Base-by-base conservation (phyloP, 2,888 invertebrate species). In the Pachymerium ferrugineum region DNA sequence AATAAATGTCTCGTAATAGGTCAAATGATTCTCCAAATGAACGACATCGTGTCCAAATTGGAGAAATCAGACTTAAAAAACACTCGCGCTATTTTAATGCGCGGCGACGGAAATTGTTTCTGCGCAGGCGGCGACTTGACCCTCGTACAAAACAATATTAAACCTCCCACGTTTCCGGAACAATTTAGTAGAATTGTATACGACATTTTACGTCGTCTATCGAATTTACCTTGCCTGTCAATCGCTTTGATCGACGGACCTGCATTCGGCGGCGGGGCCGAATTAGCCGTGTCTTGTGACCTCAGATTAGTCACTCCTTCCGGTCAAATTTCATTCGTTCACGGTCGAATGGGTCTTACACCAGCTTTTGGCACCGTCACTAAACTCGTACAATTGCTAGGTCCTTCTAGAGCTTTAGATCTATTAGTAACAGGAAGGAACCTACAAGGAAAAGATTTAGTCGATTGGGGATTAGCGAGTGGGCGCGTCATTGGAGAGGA, bases 241-340 rank as follows among this genome's bases (percentile, higher is more conserved):
- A 81, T 85, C 1, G 84, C 85, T 19, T 78, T 85, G 6, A 79
- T 86, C 12, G 79, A 84, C 74, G 86, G 86, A 19, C 78, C 78
- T 75, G 85, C 86, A 1, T 76, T 86, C 1, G 87, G 87, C 6
- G 87, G 86, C 1, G 86, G 86, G 3, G 85, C 86, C 0, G 86
- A 87, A 78, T 74, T 87, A 8, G 79, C 83, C 0, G 80, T 83
- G 22, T 81, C 83, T 1, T 85, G 85, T 78, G 86, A 87, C 78
- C 85, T 84, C 75, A 79, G 86, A 16, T 75, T 86, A 1, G 80
- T 85, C 79, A 80, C 82, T 0, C 74, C 75, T 3, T 73, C 76
- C 1, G 82, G 83, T 1, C 81, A 80, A 71, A 80, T 86, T 33
- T 83, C 83, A 6, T 86, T 85, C 77, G 84, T 86, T 4, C 85